Conservation (phyloP, 2,113 vertebrate species). For the Caranx ignobilis region DNA sequence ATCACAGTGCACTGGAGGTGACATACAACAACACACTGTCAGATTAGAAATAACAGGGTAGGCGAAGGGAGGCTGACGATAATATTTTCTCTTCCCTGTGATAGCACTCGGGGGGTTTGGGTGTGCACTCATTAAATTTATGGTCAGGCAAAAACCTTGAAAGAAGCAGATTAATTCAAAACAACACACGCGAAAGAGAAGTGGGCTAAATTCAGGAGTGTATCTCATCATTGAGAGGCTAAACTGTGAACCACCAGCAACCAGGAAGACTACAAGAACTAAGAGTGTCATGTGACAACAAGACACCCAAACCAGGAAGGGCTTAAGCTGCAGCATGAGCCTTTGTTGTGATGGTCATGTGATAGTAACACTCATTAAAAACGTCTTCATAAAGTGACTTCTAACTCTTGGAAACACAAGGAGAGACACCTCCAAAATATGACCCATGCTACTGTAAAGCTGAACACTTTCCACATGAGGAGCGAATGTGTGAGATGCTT, state of each 20-base stretch:
- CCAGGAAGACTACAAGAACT: slow-evolving; percentile 72
- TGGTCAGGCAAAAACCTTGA: slow-evolving; percentile 1
- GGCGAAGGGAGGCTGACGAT: slow-evolving; percentile 26
- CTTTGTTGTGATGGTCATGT: slow-evolving; percentile 60
- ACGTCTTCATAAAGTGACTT: slow-evolving; percentile 37
- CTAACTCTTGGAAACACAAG: slow-evolving; percentile 28
- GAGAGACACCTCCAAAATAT: slow-evolving; percentile 29
- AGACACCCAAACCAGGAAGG: slow-evolving; percentile 40
- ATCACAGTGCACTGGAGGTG: slow-evolving; percentile 56
- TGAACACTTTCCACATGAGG: slow-evolving; percentile 42
- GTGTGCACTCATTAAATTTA: slow-evolving; percentile 18
- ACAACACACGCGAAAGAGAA: slow-evolving; percentile 24
- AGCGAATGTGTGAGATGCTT: slow-evolving; percentile 29
- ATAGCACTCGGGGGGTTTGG: slow-evolving; percentile 31
- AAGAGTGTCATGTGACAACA: slow-evolving; percentile 57
- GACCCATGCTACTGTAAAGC: slow-evolving; percentile 62
- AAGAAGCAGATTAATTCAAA: slow-evolving; percentile 20
- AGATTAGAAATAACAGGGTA: slow-evolving; percentile 39
- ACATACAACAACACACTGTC: slow-evolving; percentile 49
- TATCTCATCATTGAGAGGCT: slow-evolving; percentile 16
- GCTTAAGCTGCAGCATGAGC: slow-evolving; percentile 58
- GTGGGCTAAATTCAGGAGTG: slow-evolving; percentile 23
- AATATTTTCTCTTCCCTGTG: slow-evolving; percentile 29
- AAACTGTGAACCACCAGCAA: slow-evolving; percentile 57
- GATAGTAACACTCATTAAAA: slow-evolving; percentile 56